Base-by-base conservation (phyloP, 2,113 vertebrate species). In the Trematomus loennbergii region DNA sequence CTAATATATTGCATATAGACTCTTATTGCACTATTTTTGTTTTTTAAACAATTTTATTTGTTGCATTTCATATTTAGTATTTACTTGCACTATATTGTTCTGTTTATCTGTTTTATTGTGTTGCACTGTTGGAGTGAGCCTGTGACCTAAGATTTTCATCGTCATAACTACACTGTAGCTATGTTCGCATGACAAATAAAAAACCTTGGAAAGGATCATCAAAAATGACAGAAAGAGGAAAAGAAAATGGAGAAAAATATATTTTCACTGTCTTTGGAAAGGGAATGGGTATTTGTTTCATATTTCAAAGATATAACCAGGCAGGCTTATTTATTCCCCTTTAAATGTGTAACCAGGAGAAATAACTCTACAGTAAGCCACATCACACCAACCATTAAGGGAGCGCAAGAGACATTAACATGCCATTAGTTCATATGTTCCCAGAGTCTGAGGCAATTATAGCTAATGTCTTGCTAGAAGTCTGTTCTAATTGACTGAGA, bases 351-450 rank as follows among this genome's bases (percentile, higher is more conserved):
- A 71, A 54, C 16, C 64, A 11, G 2, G 75, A 80, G 65, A 68
- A 18, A 75, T 50, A 72, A 78, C 62, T 82, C 73, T 66, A 63
- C 62, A 78, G 43, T 82, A 55, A 86, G 71, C 54, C 16, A 57
- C 73, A 85, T 75, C 67, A 60, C 64, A 63, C 84, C 50, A 81
- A 72, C 67, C 72, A 85, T 74, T 78, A 82, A 72, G 59, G n/a
- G 33, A 61, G 22, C 52, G 46, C 63, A 49, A 62, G 5, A 57
- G 70, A 88, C 75, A 91, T 88, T 70, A 91, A 90, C 80, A 89
- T 80, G 76, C 36, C 76, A 78, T 89, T 89, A 83, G 80, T 81
- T 83, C 81, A 82, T 75, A 75, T 72, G 65, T 84, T 74, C 59
- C 67, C 52, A 33, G 40, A 73, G 75, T 76, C 52, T 72, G 69